A percentile compares a stretch with the other conserved stretches of the same genome.
phyloP scores from a whole-genome alignment of 2,113 vertebrate species.

The Catharus minimus region DNA sequence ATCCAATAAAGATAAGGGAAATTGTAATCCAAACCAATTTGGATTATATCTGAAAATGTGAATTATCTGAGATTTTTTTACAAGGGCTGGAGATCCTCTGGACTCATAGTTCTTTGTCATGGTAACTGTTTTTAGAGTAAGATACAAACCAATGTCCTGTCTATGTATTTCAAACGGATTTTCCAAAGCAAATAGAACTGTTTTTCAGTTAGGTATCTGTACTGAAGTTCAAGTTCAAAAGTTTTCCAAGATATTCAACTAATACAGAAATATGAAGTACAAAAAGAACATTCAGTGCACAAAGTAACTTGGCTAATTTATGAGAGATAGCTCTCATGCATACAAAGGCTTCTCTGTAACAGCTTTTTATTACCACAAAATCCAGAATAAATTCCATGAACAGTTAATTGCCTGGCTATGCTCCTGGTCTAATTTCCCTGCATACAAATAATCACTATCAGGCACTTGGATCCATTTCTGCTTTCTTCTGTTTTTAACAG shows the following conservation, averaged over 20 bases:
- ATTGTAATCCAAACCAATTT: neutral
- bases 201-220: neutral
- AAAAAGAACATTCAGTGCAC: conserved; percentile 30
- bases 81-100: neutral
- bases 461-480: conserved; percentile 54
- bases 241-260: neutral
- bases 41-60: neutral
- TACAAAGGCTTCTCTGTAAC: conserved; percentile 37
- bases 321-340: neutral
- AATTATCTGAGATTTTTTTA: neutral
- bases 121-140: neutral
- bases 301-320: conserved; percentile 41
- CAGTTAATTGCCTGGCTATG: conserved; percentile 35
- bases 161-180: neutral
- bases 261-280: conserved; percentile 15
- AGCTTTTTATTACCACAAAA: conserved; percentile 37
- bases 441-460: conserved; percentile 43
- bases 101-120: neutral
- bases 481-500: conserved; percentile 52
- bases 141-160: neutral
- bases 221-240: neutral
- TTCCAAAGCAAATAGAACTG: conserved; percentile 22
- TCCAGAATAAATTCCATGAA: conserved; percentile 29
- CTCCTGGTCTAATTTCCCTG: conserved; percentile 28
- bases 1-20: neutral